Base-by-base conservation (phyloP, 1,140 invertebrate genomes). In the Papilio dardanus region DNA sequence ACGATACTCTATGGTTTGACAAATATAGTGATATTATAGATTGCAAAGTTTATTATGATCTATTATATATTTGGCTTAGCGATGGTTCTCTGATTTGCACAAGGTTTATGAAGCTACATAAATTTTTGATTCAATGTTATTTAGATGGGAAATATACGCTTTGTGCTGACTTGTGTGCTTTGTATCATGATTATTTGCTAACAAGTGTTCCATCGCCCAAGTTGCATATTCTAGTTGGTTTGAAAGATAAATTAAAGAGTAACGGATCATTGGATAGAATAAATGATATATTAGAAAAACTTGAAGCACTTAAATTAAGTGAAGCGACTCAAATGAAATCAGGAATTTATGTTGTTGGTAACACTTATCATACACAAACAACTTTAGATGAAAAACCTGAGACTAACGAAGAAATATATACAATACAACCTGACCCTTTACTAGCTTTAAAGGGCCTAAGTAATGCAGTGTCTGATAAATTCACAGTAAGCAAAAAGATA, bases 1-100 rank as follows among this genome's bases (percentile, higher is more conserved):
- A 94, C 96, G 14, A 89, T 95, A 82, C 93, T 95, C 75, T 97
- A 95, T 96, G 92, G 92, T 90, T 83, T 77, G 84, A 90, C 78
- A 78, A 81, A n/a, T 94, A 92, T 77, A 88, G 85, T 50, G 90
- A 93, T 86, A 93, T 94, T 65, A 42, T 88, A 33, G 92, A 93
- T 71, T 93, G 92, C 71, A 93, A 88, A 80, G 79, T 93, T 37
- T 88, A 90, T 62, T 79, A 90, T 74, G 86, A 92, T 67, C 85
- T 87, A 75, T 69, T 94, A 42, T 94, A 94, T 76, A 31, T 94
- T 24, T 94, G 93, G 92, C 73, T 93, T 33, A 40, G 80, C 6
- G 90, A 90, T 76, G 92, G 92, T 30, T 87, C 86, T 80, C 69
- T 94, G 35, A 75, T 91, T 69, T 85, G 77, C 75, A 84, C 93